Base-by-base conservation (phyloP, 2,888 invertebrate species). In the Herminia tarsipennalis region DNA sequence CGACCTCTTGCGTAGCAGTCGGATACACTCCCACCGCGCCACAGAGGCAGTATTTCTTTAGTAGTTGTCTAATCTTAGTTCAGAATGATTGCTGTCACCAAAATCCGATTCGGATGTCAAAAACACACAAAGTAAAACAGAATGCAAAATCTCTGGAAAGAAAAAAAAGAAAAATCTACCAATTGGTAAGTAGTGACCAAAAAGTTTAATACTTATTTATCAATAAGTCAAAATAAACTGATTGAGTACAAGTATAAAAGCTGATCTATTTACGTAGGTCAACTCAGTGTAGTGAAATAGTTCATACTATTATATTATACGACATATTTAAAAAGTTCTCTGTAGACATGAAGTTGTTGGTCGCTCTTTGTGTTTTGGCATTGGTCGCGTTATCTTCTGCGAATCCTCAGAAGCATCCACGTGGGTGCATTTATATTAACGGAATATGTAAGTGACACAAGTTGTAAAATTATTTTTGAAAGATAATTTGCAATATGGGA, bases 371-470 rank as follows among this genome's bases (percentile, higher is more conserved):
- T 50, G 41, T 70, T 28, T 24, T 73, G 20, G 40, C 46, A 1
- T 12, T 73, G 0, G 58, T 73, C 14, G 67, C 60, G 0, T 43
- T 72, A 25, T 53, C 66, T 0, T 16, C 65, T 6, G 67, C 68
- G 0, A 68, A 52, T 1, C 63, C 67, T 1, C 39, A 43, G 0
- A 24, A 2, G 5, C 10, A 39, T 14, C 47, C 73, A 0, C 58
- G 80, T 2, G 84, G 84, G 0, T 85, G 84, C 17, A 70, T 72
- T 3, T 84, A 76, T 13, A 43, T 67, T 2, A 1, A 56, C 14
- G 80, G 80, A 9, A 62, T n/a, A 61, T 83, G 84, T 84, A 53
- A 81, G 83, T 79, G 45, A 25, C n/a, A n/a, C n/a, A n/a, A n/a
- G n/a, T n/a, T n/a, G n/a, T n/a, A n/a, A n/a, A n/a, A n/a, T n/a